Base-by-base conservation (phyloP, 2,888 invertebrate genomes). In the Philhelius pedissequus region DNA sequence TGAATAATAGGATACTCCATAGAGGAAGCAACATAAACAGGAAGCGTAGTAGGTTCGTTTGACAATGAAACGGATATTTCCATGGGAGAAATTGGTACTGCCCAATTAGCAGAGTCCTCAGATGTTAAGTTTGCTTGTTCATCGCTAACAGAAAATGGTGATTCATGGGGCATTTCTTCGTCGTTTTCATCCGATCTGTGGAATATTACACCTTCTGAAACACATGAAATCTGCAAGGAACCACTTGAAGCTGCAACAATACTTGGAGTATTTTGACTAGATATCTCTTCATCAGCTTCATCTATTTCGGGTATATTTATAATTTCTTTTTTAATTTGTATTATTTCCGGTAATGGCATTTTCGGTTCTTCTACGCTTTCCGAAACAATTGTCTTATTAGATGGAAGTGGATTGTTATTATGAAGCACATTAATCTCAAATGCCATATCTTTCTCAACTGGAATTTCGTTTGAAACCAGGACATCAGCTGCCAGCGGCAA, bases 251-350 rank as follows among this genome's bases (percentile, higher is more conserved):
- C 70, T 38, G 84, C 84, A 48, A 84, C 66, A 25, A 84, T 84
- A 62, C 79, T 81, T 20, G 77, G 74, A 22, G 69, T 69, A 50
- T n/a, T 64, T 60, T 40, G 69, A 50, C 25, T 60, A 18, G 60
- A 45, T 13, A 27, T 52, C 3, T 58, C 20, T 20, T 74, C 87
- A 1, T 62, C 48, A 25, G 77, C 84, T 0, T 71, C 77, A 0
- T 69, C 77, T 9, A 88, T 87, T 20, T 87, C 18, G 1, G 81
- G 87, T n/a, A 75, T 48, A 2, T 54, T 30, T 8, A 71, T n/a
- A n/a, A n/a, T 56, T 70, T 90, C 90, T 66, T 89, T 87, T 75
- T 90, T 91, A 22, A 90, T 88, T 7, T 54, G 79, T 45, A 89
- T 69, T 9, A 86, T 56, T n/a, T 68, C 86, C 52, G 87, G 78